Base-by-base conservation (phyloP, 2,888 invertebrate species). In the Tetranychus truncatus region DNA sequence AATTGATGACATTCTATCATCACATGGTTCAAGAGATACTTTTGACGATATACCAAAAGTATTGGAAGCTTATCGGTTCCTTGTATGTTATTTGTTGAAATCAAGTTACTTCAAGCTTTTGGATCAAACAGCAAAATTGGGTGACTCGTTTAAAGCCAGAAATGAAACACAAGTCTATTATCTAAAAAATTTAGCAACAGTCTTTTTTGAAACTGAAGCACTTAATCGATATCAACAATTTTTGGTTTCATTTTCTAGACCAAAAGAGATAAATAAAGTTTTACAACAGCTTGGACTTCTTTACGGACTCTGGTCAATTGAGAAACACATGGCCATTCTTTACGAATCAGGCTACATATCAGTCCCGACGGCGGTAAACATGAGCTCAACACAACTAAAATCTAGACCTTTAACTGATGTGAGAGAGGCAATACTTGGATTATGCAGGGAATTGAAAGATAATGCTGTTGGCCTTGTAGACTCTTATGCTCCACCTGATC, bases 401-500 rank as follows among this genome's bases (percentile, higher is more conserved):
- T 1, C 34, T 6, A 21, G 24, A 69, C 18, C 20, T 5, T 21
- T 21, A 8, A 69, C 69, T 0, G 74, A 81, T 65, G 83, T 93
- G 45, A 86, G 90, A 72, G 86, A 87, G n/a, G 87, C 88, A 1
- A 86, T 92, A 24, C 81, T 91, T 78, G 84, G 86, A 72, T 83
- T 89, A 78, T 93, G 92, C 81, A 81, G 81, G 0, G 85, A 86
- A n/a, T 80, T 93, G 21, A 90, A 90, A 82, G 85, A 87, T 11
- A 89, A 92, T 66, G 86, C 89, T 1, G 88, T 94, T 0, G 84
- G 88, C 1, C 86, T 94, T 4, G 90, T 89, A 3, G 95, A 95
- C 82, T 89, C 89, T 46, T 84, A 94, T 44, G 90, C 94, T 4
- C 92, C 92, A 0, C 89, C 93, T 0, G 94, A 95, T 84, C 92